phyloP scores from a whole-genome alignment of 2,888 invertebrate species.

The Dione vanillae region DNA sequence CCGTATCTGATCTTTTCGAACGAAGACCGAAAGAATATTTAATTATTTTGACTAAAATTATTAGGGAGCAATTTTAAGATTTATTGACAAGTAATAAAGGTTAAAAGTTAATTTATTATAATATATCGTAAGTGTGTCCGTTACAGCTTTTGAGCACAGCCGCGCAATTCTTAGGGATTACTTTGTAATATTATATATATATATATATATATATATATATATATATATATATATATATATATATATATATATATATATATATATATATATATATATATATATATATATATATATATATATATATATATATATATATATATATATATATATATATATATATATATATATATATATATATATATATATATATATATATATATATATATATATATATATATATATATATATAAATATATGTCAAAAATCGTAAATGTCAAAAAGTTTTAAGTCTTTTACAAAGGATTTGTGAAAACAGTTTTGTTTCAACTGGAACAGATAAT shows the following conservation, averaged over 20 bases:
- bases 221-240: too few species aligned
- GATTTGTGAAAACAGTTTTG: constrained; percentile 35
- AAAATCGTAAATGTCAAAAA: constrained; percentile 30
- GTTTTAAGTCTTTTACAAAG: constrained; percentile 31
- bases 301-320: too few species aligned
- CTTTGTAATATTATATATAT: too few species aligned
- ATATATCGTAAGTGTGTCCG: not conserved
- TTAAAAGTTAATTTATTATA: not conserved
- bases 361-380: too few species aligned
- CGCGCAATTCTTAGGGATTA: not conserved
- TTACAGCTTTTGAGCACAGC: not conserved
- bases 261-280: too few species aligned
- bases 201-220: too few species aligned
- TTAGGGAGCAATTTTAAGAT: not conserved
- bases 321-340: too few species aligned
- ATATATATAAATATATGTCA: too few species aligned
- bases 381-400: too few species aligned
- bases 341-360: too few species aligned
- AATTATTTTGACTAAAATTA: constrained; percentile 31
- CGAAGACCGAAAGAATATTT: constrained; percentile 42
- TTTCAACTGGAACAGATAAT: constrained; percentile 66
- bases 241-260: too few species aligned
- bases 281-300: too few species aligned
- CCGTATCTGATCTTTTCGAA: constrained; percentile 62
- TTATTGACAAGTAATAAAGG: not conserved